Base-by-base conservation (phyloP, 1,140 invertebrate genomes). In the Chymomyza costata region DNA sequence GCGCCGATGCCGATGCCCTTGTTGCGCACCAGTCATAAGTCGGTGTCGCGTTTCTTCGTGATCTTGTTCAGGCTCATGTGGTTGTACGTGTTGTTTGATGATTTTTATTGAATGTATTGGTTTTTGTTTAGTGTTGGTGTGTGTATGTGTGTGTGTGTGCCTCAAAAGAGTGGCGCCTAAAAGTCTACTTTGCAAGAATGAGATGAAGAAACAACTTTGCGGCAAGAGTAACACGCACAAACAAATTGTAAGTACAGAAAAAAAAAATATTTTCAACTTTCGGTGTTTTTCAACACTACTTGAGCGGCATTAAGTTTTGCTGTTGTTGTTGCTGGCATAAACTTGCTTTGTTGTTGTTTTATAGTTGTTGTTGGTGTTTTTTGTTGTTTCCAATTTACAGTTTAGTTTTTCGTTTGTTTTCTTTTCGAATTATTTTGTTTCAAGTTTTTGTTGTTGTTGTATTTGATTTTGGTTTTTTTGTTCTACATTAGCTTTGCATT, bases 1-100 rank as follows among this genome's bases (percentile, higher is more conserved):
- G 62, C 61, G 40, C 69, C 69, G 53, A 59, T 60, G 21, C 21
- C 21, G 21, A 25, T 8, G 51, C 63, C 71, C 39, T 82, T 80
- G 39, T 71, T 69, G 43, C 70, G 74, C 62, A 86, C 66, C 66
- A 86, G 84, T 86, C 84, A 86, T 86, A 86, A 86, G 60, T 86
- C 84, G 48, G 82, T 83, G 55, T 85, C 82, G 47, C 76, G 82
- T 65, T 84, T 84, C 63, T 85, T 85, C n/a, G n/a, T n/a, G 59
- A 85, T 81, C 66, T 85, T 85, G 67, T 84, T 84, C 45, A 66
- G 57, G 62, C 78, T 84, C 82, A 84, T 84, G 57, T 84, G 63
- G 71, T 69, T 66, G 68, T 71, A 60, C 61, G 66, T 65, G 51
- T 48, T 70, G 63, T 37, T 46, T 46, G 39, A 60, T 43, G 34